Conservation (phyloP, 2,113 vertebrate genomes). For the Nansenia antarctica region DNA sequence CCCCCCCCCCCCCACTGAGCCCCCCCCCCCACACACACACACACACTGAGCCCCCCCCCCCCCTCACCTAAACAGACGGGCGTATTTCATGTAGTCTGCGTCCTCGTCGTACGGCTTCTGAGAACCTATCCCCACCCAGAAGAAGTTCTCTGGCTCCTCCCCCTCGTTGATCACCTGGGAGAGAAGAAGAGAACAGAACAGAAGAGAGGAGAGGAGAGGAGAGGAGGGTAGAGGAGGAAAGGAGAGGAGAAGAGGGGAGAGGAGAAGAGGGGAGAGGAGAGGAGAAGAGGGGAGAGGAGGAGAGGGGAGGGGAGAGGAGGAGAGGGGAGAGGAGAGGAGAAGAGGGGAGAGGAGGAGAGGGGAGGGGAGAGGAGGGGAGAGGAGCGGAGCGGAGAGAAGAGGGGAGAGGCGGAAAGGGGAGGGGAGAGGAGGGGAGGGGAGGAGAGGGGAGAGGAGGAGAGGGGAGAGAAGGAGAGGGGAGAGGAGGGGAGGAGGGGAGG, state of each 20-base stretch:
- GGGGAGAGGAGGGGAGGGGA: background rate
- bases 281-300: too few relatives aligned
- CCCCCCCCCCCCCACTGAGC: too few relatives aligned
- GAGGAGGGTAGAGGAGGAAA: too few relatives aligned
- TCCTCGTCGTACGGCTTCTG: conserved; percentile 94
- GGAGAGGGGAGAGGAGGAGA: background rate
- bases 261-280: too few relatives aligned
- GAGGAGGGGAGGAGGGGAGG: too few relatives aligned
- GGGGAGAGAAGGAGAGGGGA: too few relatives aligned
- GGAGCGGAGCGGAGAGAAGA: background rate
- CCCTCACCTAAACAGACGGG: conserved; percentile 90
- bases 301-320: too few relatives aligned
- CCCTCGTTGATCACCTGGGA: conserved; percentile 93
- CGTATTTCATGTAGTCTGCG: conserved; percentile 94
- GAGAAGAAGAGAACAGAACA: background rate
- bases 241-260: too few relatives aligned
- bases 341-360: background rate
- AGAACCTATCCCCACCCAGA: conserved; percentile 96
- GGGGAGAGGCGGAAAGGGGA: background rate
- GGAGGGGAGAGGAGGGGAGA: background rate
- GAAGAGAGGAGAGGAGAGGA: too few relatives aligned
- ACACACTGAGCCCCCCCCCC: too few relatives aligned
- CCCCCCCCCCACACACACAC: too few relatives aligned
- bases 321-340: too few relatives aligned
- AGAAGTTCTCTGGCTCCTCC: conserved; percentile 97